Base-by-base conservation (phyloP, 2,888 invertebrate species). In the Cheilosia soror region DNA sequence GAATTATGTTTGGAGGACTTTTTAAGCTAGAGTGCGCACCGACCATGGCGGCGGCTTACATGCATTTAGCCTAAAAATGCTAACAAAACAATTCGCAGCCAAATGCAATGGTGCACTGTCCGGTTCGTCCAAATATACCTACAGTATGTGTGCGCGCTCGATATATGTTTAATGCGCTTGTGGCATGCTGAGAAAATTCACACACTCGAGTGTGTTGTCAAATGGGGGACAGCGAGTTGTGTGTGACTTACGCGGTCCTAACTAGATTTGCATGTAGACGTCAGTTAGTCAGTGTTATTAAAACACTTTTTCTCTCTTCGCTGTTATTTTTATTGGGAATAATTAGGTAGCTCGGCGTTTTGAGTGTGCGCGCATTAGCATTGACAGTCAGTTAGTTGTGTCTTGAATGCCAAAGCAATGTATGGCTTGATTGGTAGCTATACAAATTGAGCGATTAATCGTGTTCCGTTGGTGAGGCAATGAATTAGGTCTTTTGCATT, bases 181-280 rank as follows among this genome's bases (percentile, higher is more conserved):
- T 11, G 37, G 37, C 11, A 37, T 37, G 51, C 83, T 84, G 63
- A 57, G 79, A 79, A 84, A 84, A 84, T 84, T 84, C 83, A 79
- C 79, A 84, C 79, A 73, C 83, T 79, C 65, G 66, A 42, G 13
- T 27, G 27, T 51, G 27, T 25, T 82, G 81, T 77, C 81, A 81
- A 68, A 76, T 37, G 20, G 40, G 55, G 13, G 44, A 57, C 58
- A 60, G 60, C 15, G 27, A n/a, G 79, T 11, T 66, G 66, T 80
- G 66, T 76, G 81, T 76, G 71, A 71, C 71, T 76, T 81, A 81
- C 81, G 85, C 72, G 76, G 65, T 81, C 81, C 72, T 81, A 81
- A 85, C 81, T 85, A 81, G 81, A 81, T 85, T 85, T 81, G 75
- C 85, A 85, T 85, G 81, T 76, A 69, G 75, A 84, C 71, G 84